Conservation (phyloP, 2,797 vertebrate species). For the Ptychadena robeensis region DNA sequence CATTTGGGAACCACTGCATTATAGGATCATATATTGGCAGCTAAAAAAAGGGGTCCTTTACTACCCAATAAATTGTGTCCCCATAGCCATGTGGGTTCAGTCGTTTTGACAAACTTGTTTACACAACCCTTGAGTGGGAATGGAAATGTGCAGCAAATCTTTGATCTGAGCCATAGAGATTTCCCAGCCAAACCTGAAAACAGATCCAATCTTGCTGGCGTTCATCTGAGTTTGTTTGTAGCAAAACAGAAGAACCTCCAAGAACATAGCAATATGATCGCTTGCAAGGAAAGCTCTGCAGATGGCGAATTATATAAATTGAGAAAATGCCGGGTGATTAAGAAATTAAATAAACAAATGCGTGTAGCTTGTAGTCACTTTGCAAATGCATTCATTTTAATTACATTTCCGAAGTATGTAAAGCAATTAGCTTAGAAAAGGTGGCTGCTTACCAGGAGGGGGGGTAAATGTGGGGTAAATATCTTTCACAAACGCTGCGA, state of each 20-base stretch:
- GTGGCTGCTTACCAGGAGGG: slow-evolving; percentile 28
- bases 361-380: slow-evolving; percentile 37
- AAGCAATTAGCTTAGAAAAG: slow-evolving; percentile 52
- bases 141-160: too few relatives aligned
- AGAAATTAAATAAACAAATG: slow-evolving; percentile 59
- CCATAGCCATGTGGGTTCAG: too few relatives aligned
- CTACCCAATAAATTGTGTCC: too few relatives aligned
- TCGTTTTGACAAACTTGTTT: too few relatives aligned
- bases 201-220: not conserved
- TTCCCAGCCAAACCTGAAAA: not conserved
- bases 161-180: too few relatives aligned
- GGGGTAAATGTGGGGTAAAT: slow-evolving; percentile 19
- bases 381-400: slow-evolving; percentile 54
- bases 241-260: not conserved
- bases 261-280: not conserved
- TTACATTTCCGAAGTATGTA: slow-evolving; percentile 51
- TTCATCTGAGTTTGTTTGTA: not conserved
- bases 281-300: slow-evolving; percentile 32
- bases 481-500: not conserved
- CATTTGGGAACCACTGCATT: too few relatives aligned
- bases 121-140: too few relatives aligned
- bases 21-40: too few relatives aligned
- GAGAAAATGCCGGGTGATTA: slow-evolving; percentile 50
- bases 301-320: slow-evolving; percentile 48
- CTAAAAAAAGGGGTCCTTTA: too few relatives aligned